phyloP scores from a whole-genome alignment of 2,113 vertebrate species.

The Tachysurus fulvidraco region DNA sequence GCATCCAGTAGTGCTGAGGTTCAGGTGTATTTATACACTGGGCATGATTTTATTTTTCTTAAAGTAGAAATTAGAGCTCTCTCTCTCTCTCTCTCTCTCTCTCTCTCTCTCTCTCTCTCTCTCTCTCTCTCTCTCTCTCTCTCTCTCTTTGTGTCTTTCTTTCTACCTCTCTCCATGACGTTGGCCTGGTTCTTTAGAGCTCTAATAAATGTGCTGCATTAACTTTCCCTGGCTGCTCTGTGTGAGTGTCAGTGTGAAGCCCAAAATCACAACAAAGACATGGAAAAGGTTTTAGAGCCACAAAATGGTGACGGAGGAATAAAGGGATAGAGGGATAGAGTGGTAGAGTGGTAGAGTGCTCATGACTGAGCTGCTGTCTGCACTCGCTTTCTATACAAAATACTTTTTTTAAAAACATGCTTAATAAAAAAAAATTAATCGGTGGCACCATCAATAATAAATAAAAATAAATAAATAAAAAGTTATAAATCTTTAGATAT shows the following conservation, averaged over 20 bases:
- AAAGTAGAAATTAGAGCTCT: not conserved
- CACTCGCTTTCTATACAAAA: not conserved
- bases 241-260: conserved; percentile 56
- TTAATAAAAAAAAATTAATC: not conserved
- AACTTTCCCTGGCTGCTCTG: not conserved
- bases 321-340: conserved; percentile 3
- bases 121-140: not conserved
- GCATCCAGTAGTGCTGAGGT: not conserved
- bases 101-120: not conserved
- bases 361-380: not conserved
- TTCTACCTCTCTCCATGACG: not conserved
- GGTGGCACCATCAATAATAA: too few species aligned
- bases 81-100: not conserved
- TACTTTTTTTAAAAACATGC: not conserved
- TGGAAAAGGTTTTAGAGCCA: not conserved
- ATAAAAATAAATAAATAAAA: not conserved
- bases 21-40: not conserved
- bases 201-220: conserved; percentile 4
- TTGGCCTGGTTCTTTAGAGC: conserved; percentile 6
- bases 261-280: conserved; percentile 2
- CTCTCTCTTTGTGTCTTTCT: not conserved
- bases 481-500: not conserved
- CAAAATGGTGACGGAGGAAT: conserved; percentile 3
- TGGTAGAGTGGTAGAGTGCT: not conserved
- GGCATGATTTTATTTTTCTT: not conserved